Evolutionary conservation across 2,888 invertebrate genomes (phyloP).

Genomic region (Cephus sareptanus): DNA sequence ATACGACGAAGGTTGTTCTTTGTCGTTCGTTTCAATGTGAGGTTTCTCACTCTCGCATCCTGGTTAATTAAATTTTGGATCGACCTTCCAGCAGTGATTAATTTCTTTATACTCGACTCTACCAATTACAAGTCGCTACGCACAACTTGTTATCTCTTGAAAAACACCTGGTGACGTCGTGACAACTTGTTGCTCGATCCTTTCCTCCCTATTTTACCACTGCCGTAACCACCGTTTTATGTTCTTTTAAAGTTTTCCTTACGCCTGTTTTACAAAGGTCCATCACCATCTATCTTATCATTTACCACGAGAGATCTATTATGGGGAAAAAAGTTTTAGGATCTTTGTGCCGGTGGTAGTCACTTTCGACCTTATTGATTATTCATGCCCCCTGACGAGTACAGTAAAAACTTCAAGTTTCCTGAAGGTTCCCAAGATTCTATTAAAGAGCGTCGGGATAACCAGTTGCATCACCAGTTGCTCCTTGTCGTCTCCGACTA

Average conservation of each 20-base stretch:
- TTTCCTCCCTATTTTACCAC: background rate
- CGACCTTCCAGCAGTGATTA: background rate
- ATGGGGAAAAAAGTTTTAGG: background rate
- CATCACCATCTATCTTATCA: background rate
- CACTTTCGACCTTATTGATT: background rate
- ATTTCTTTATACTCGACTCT: background rate
- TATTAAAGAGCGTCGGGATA: background rate
- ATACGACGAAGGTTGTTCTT: background rate
- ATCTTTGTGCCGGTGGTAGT: background rate
- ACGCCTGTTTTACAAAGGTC: background rate
- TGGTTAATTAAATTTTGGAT: background rate
- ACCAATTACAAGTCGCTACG: background rate
- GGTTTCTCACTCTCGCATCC: background rate
- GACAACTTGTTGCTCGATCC: background rate
- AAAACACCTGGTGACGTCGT: background rate
- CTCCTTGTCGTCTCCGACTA: conserved; percentile 23
- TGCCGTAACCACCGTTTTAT: background rate
- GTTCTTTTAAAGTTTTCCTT: background rate
- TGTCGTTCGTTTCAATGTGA: background rate
- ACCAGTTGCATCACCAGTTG: conserved; percentile 59
- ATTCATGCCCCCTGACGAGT: background rate
- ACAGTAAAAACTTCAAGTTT: background rate
- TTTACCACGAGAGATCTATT: background rate
- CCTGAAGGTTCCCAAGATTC: background rate
- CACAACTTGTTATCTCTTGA: background rate